Evolutionary conservation across 2,888 invertebrate genomes (phyloP).

Genomic region (Ametastegia equiseti): DNA sequence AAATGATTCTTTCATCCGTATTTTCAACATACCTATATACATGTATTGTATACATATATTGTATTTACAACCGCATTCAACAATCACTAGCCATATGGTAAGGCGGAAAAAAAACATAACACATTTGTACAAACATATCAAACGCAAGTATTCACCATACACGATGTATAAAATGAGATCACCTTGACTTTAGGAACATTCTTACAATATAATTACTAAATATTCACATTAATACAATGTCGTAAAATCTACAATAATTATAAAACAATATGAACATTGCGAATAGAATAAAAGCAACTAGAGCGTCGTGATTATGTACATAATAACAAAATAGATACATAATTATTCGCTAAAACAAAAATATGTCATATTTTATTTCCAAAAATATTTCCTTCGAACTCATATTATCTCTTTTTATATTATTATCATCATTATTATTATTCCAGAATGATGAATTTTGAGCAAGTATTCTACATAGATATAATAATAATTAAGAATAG

Average conservation of each 20-base stretch:
- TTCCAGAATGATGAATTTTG: too few species aligned
- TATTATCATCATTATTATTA: too few species aligned
- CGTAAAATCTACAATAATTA: constrained; percentile 62
- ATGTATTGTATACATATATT: too few species aligned
- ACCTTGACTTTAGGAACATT: constrained; percentile 15
- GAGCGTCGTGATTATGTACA: constrained; percentile 62
- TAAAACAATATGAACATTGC: constrained; percentile 61
- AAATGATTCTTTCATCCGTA: constrained; percentile 33
- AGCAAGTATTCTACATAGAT: too few species aligned
- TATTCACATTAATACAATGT: constrained; percentile 55
- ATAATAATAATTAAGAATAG: too few species aligned
- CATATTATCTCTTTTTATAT: too few species aligned
- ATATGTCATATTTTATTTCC: not conserved
- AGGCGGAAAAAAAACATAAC: not conserved
- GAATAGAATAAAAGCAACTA: constrained; percentile 62
- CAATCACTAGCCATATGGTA: constrained; percentile 48
- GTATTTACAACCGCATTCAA: not conserved
- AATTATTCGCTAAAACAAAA: not conserved
- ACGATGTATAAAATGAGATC: not conserved
- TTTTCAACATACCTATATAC: constrained; percentile 36
- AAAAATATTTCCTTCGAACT: not conserved
- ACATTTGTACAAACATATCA: not conserved
- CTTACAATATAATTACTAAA: constrained; percentile 4
- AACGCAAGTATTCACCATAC: not conserved
- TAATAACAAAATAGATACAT: constrained; percentile 67